These are phyloP conservation scores for Hylaeus volcanicus DNA, from an alignment of 1,140 invertebrate genomes.

Conservation along the genomic window DNA sequence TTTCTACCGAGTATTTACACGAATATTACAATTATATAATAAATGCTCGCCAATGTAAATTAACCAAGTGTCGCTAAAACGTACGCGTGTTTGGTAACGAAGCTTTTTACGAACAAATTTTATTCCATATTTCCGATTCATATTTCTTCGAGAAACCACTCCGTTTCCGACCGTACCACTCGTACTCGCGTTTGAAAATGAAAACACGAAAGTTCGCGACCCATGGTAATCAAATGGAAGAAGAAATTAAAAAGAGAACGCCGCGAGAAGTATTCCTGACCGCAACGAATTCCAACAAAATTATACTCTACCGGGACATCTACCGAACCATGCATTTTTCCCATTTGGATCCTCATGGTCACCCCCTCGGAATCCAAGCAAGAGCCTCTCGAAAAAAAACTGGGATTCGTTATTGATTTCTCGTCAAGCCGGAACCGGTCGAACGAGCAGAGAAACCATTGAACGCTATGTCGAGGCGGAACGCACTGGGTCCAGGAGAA, in stretches of 20 bases:
- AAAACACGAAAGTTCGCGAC: too few relatives aligned
- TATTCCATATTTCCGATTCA: too few relatives aligned
- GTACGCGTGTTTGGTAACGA: too few relatives aligned
- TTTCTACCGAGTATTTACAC: too few relatives aligned
- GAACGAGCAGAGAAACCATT: not conserved
- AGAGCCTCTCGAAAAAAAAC: not conserved
- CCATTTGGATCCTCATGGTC: not conserved
- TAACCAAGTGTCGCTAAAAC: too few relatives aligned
- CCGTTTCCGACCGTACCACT: too few relatives aligned
- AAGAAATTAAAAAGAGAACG: not conserved
- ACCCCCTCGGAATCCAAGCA: not conserved
- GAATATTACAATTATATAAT: too few relatives aligned
- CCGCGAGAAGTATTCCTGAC: not conserved
- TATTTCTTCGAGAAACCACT: too few relatives aligned
- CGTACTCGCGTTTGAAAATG: too few relatives aligned
- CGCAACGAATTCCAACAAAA: not conserved
- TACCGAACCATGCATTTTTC: not conserved
- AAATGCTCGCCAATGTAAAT: too few relatives aligned
- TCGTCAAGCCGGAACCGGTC: not conserved
- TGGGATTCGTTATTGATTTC: conserved; percentile 9
- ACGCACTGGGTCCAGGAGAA: not conserved
- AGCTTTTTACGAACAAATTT: too few relatives aligned
- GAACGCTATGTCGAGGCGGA: not conserved
- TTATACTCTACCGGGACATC: not conserved
- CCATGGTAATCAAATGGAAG: too few relatives aligned